Base-by-base conservation (phyloP, 1,140 invertebrate genomes). In the Leguminivora glycinivorella region DNA sequence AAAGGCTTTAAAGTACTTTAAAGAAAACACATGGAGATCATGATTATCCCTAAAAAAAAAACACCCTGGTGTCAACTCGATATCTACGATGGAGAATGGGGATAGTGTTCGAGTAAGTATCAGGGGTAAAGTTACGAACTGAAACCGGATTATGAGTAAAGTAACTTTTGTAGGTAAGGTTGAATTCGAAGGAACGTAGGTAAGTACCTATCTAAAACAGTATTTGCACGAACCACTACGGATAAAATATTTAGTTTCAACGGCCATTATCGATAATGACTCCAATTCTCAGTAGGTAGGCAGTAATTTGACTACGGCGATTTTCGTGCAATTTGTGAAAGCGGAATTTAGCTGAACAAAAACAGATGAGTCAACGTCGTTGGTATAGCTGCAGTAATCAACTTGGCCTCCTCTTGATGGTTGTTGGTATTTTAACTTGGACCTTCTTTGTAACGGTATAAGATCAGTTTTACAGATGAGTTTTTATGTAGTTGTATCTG, bases 261-360 rank as follows among this genome's bases (percentile, higher is more conserved):
- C 26, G n/a, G n/a, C 5, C n/a, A 63, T 34, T 31, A 63, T 63
- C 26, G 26, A 63, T 60, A 60, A 60, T 29, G n/a, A 31, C 17
- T 29, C 26, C 14, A 63, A 17, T 63, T 63, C 58, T 63, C 58
- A 26, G 58, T 63, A 63, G 17, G 58, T 29, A 63, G 26, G 26
- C 56, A 25, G 56, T 58, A 29, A 29, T 63, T 29, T 31, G 25
- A 63, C 26, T 63, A 26, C 58, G 9, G 58, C n/a, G 58, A 31
- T 63, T 63, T 63, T 63, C 58, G 25, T 29, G 29, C 26, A 63
- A 63, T 34, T 63, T 63, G 58, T 31, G 58, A 63, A 63, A 34
- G 58, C 58, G 26, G 58, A 17, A 63, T 63, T 63, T 63, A 63
- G 58, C n/a, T 29, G 58, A 63, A 34, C 26, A 63, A 63, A 22